A percentile compares a stretch with the other conserved stretches of the same genome.
phyloP scores from a whole-genome alignment of 2,113 vertebrate species.

The Rostratula benghalensis region DNA sequence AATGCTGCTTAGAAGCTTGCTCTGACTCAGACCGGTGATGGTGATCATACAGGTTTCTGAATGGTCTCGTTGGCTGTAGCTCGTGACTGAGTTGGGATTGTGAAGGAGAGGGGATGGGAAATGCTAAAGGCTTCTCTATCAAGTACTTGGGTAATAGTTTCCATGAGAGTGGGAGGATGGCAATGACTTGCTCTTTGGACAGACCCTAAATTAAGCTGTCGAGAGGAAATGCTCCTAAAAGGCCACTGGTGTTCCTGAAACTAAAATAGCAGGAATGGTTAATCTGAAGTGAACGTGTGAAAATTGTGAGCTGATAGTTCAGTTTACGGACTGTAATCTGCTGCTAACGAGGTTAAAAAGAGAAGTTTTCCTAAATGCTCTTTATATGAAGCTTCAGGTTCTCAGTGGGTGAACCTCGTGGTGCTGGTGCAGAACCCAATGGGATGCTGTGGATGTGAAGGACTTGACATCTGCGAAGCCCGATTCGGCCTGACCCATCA shows the following conservation, averaged over 20 bases:
- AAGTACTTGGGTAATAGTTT: background rate
- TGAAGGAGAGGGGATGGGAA: background rate
- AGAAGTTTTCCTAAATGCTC: background rate
- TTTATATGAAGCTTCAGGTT: background rate
- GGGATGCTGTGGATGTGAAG: fast-evolving
- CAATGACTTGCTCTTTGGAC: background rate
- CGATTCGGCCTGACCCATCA: fast-evolving
- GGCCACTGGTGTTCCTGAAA: background rate
- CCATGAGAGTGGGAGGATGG: background rate
- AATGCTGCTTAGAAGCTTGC: background rate
- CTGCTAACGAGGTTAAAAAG: background rate
- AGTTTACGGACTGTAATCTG: fast-evolving
- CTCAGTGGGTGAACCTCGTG: background rate
- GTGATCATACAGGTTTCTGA: fast-evolving
- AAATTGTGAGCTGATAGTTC: background rate
- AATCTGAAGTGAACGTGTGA: background rate
- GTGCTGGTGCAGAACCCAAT: background rate
- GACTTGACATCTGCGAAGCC: background rate
- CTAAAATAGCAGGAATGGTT: background rate
- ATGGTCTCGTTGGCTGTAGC: background rate
- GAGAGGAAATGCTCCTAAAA: background rate
- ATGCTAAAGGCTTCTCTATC: background rate
- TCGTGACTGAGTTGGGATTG: background rate
- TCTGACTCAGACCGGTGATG: fast-evolving
- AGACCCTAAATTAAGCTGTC: background rate